These are phyloP conservation scores for Acanthosepion lycidas DNA, from an alignment of 2,888 invertebrate genomes.

Conservation along the genomic window DNA sequence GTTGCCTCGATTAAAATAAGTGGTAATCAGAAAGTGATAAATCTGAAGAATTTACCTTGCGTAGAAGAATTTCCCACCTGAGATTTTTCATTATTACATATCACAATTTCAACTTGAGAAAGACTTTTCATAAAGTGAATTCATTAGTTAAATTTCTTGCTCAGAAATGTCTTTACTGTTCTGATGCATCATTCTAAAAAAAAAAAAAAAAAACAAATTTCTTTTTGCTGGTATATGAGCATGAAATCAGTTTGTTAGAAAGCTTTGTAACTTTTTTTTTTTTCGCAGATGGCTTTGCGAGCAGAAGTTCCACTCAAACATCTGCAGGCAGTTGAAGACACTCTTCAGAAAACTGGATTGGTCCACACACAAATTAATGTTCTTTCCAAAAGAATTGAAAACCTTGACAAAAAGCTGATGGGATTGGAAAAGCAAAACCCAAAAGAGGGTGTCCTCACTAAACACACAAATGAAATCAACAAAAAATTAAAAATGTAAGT, in stretches of 20 bases:
- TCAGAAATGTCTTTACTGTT: no score
- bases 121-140: no score
- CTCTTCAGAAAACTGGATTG: constrained; percentile 93
- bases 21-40: no score
- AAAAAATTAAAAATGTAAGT: constrained; percentile 82
- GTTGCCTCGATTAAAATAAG: no score
- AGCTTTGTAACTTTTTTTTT: not conserved
- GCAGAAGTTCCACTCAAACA: constrained; percentile 95
- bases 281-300: constrained; percentile 80
- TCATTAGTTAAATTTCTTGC: no score
- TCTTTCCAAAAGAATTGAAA: constrained; percentile 87
- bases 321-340: constrained; percentile 93
- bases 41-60: no score
- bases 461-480: constrained; percentile 84
- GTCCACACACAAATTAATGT: constrained; percentile 93
- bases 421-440: constrained; percentile 89
- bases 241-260: not conserved
- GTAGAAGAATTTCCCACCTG: no score
- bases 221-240: no score
- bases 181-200: no score
- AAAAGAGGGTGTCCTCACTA: constrained; percentile 78
- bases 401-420: constrained; percentile 91
- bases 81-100: no score
- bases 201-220: no score
- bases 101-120: no score